Conservation (phyloP, 2,888 invertebrate species). For the Agelastica alni region DNA sequence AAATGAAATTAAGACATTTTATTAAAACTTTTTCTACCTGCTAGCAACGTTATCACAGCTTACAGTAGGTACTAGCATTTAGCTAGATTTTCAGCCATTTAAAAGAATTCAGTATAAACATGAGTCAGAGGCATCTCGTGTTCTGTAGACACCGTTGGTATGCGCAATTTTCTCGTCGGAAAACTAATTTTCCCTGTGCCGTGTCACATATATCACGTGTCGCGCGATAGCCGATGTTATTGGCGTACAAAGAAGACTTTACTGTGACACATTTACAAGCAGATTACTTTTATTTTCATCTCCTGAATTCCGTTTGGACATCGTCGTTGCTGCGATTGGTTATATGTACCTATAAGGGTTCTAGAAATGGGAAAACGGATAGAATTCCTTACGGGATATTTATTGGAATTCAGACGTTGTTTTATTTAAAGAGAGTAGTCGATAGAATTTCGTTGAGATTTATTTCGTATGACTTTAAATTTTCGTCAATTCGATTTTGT, state of each 20-base stretch:
- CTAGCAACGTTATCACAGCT: too few relatives aligned
- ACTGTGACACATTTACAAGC: slow-evolving; percentile 58
- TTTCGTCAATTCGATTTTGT: neutral
- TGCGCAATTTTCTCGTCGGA: slow-evolving; percentile 43
- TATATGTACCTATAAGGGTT: slow-evolving; percentile 17
- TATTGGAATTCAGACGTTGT: slow-evolving; percentile 16
- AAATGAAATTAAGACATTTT: too few relatives aligned
- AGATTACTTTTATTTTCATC: slow-evolving; percentile 58
- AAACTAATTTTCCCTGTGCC: slow-evolving; percentile 56
- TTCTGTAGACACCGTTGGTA: slow-evolving; percentile 33
- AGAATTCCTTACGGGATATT: slow-evolving; percentile 11
- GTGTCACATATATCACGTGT: slow-evolving; percentile 59
- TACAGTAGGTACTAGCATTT: too few relatives aligned
- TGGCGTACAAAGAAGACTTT: slow-evolving; percentile 58
- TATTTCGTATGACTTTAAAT: slow-evolving; percentile 9
- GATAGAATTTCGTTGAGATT: slow-evolving; percentile 1
- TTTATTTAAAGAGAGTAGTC: slow-evolving; percentile 12
- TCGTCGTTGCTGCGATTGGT: slow-evolving; percentile 14
- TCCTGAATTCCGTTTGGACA: slow-evolving; percentile 30
- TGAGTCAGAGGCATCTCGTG: slow-evolving; percentile 14
- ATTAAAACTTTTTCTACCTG: too few relatives aligned
- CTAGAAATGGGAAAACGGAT: slow-evolving; percentile 10
- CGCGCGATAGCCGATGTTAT: slow-evolving; percentile 53
- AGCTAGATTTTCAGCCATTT: slow-evolving; percentile 11
- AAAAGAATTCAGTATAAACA: slow-evolving; percentile 21